Evolutionary conservation across 1,140 invertebrate genomes (phyloP).

Genomic region (Trypoxylus dichotomus): DNA sequence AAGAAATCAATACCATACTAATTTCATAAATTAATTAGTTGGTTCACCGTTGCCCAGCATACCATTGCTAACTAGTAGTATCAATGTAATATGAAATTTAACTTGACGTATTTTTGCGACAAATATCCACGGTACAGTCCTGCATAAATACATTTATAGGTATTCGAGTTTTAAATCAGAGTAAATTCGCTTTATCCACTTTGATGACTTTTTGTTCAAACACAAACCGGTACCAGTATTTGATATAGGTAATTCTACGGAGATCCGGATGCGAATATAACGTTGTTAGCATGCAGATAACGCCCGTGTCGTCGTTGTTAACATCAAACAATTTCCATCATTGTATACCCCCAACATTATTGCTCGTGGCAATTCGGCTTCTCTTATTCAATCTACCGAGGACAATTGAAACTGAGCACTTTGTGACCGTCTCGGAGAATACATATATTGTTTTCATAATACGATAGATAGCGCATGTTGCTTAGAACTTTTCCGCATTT

Average conservation of each 20-base stretch:
- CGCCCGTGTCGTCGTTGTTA: neutral
- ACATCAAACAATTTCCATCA: conserved; percentile 17
- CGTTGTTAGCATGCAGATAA: conserved; percentile 25
- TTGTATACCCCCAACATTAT: neutral
- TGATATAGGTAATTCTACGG: neutral
- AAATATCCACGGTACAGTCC: too few species aligned
- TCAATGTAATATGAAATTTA: too few species aligned
- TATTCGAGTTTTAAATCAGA: neutral
- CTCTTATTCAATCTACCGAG: conserved; percentile 10
- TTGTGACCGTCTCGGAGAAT: neutral
- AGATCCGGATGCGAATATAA: neutral
- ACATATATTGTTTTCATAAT: neutral
- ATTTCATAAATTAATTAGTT: too few species aligned
- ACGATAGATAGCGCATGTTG: neutral
- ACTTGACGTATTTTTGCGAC: too few species aligned
- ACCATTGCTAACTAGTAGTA: too few species aligned
- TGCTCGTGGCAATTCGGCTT: neutral
- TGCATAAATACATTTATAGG: too few species aligned
- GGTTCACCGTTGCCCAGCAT: too few species aligned
- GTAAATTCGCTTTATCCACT: neutral
- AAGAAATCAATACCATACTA: too few species aligned
- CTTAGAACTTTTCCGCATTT: neutral
- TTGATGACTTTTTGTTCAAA: neutral
- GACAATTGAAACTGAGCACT: conserved; percentile 8
- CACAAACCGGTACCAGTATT: neutral